Base-by-base conservation (phyloP, 2,888 invertebrate species). In the Thera britannica region DNA sequence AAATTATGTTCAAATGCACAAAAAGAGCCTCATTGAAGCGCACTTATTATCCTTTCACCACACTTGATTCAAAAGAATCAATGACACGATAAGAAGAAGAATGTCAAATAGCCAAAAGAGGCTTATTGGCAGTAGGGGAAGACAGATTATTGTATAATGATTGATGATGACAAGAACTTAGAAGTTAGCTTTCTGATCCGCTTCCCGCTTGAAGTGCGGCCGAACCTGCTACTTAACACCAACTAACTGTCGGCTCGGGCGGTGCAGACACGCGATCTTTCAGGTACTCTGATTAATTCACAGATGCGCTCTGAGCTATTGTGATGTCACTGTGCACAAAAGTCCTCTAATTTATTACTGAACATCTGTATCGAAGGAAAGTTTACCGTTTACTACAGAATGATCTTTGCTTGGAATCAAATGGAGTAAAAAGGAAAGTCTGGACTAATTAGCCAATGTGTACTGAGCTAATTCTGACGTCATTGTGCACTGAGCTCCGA, bases 211-310 rank as follows among this genome's bases (percentile, higher is more conserved):
- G 3, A 5, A 75, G 3, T 76, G 48, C 0, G 44, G 34, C 81
- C 77, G 36, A 64, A 70, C 70, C 69, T 41, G 34, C 61, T 72
- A 76, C 78, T 81, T 79, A 80, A 74, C 78, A 77, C 78, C 84
- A 79, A 85, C 86, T 87, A 88, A 89, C 84, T 87, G 88, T 84
- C 83, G 84, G 84, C 82, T 85, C 83, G 80, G 77, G 75, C 81
- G 79, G 72, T 72, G 75, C 74, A 76, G 83, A 84, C 87, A 80
- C 82, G 83, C 87, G 86, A 90, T 89, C 88, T 87, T 89, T 90
- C 89, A 90, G 89, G 85, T 75, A 23, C 77, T 77, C 78, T 87
- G 85, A 88, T 88, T 89, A 87, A 88, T 87, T 83, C 77, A 77
- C 65, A 75, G 75, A 80, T 82, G 79, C 80, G 82, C 79, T 83